Evolutionary conservation across 2,888 invertebrate genomes (phyloP).

Genomic region (Leptarthrus brevirostris): DNA sequence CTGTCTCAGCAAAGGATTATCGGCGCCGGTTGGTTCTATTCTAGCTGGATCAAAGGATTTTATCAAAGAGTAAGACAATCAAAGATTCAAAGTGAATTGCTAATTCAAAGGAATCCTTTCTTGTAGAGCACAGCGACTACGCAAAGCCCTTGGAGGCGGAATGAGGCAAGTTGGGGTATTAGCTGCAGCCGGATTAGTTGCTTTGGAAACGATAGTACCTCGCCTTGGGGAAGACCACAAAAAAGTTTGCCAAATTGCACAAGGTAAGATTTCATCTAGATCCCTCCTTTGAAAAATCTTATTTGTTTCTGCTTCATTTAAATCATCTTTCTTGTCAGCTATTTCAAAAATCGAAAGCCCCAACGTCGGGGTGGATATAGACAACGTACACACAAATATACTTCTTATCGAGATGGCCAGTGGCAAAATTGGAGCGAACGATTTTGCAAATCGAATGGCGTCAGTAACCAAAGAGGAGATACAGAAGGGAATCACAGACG

Average conservation of each 20-base stretch:
- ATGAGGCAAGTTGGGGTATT: conserved; percentile 93
- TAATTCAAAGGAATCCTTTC: neutral
- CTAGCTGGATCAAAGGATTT: conserved; percentile 81
- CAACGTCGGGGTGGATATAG: conserved; percentile 73
- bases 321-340: conserved; percentile 64
- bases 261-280: conserved; percentile 68
- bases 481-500: conserved; percentile 68
- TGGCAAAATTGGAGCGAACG: conserved; percentile 69
- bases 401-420: conserved; percentile 74
- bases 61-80: conserved; percentile 73
- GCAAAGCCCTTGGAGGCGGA: conserved; percentile 93
- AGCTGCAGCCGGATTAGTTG: conserved; percentile 89
- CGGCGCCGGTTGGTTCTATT: conserved; percentile 89
- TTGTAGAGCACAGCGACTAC: conserved; percentile 77
- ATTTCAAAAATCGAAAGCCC: conserved; percentile 73
- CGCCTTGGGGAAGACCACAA: conserved; percentile 80
- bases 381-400: conserved; percentile 79
- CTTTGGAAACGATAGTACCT: conserved; percentile 82
- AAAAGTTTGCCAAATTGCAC: conserved; percentile 75
- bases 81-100: conserved; percentile 59
- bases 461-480: conserved; percentile 67
- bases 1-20: conserved; percentile 92
- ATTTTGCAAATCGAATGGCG: conserved; percentile 70
- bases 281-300: conserved; percentile 3
- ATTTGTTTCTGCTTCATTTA: conserved; percentile 7